phyloP scores from a whole-genome alignment of 2,797 vertebrate genomes.

The Megaceryle alcyon region DNA sequence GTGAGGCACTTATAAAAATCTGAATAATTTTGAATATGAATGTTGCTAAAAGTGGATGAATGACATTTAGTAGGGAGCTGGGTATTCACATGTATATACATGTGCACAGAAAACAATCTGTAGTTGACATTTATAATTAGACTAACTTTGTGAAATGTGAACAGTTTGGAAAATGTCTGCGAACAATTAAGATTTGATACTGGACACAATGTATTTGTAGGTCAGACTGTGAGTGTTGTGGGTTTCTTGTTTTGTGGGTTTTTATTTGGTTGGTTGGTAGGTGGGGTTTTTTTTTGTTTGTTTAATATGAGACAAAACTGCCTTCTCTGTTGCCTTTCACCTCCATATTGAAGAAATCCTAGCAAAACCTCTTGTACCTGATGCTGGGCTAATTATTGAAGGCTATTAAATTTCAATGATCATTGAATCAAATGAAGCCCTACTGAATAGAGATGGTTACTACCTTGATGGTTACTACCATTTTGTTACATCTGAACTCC shows the following conservation, averaged over 20 bases:
- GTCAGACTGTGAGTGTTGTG: background rate
- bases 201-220: background rate
- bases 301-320: background rate
- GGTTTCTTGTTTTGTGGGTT: too few relatives aligned
- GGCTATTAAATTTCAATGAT: background rate
- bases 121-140: conserved; percentile 54
- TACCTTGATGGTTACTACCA: background rate
- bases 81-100: conserved; percentile 52
- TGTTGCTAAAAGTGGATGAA: conserved; percentile 68
- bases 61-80: conserved; percentile 66
- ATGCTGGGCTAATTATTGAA: background rate
- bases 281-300: background rate
- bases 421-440: background rate
- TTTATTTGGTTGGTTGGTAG: too few relatives aligned
- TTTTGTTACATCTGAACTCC: background rate
- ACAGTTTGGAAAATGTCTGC: background rate
- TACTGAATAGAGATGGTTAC: background rate
- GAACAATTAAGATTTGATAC: background rate
- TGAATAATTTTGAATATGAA: conserved; percentile 70
- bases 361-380: background rate
- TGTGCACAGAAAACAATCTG: conserved; percentile 59
- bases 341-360: background rate
- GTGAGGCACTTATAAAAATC: conserved; percentile 46
- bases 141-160: background rate
- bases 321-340: background rate